phyloP scores from a whole-genome alignment of 2,797 vertebrate species.

The Pitangus sulphuratus region DNA sequence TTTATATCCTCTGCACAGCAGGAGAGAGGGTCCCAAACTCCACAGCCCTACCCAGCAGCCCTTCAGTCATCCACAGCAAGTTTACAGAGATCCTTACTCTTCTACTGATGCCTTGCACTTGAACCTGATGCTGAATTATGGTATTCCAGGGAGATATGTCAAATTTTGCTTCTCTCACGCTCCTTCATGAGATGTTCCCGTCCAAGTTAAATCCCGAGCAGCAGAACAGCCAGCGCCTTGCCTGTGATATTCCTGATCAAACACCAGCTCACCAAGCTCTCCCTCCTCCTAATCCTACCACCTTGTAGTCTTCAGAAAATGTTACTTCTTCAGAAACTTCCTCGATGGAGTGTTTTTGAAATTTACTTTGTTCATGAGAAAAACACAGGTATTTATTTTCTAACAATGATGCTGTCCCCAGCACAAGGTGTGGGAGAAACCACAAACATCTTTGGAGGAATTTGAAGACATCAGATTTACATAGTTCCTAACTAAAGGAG shows the following conservation, averaged over 20 bases:
- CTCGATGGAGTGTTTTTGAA: neutral
- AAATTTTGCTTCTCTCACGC: neutral
- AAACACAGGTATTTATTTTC: neutral
- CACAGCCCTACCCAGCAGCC: accelerated
- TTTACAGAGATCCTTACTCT: neutral
- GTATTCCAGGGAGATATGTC: neutral
- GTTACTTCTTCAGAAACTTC: neutral
- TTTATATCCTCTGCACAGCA: neutral
- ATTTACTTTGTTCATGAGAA: neutral
- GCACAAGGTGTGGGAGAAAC: neutral
- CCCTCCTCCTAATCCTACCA: neutral
- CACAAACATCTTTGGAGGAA: neutral
- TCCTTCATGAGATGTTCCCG: neutral
- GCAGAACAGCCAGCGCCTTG: neutral
- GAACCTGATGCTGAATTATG: neutral
- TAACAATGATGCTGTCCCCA: neutral
- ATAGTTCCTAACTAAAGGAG: neutral
- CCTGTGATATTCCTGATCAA: neutral
- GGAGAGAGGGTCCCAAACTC: neutral
- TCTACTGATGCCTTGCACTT: neutral
- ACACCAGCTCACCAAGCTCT: neutral
- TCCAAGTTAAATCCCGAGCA: neutral
- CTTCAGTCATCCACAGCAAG: neutral
- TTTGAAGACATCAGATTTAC: neutral
- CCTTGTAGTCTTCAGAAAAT: neutral